Base-by-base conservation (phyloP, 1,140 invertebrate species). In the Amyelois transitella region DNA sequence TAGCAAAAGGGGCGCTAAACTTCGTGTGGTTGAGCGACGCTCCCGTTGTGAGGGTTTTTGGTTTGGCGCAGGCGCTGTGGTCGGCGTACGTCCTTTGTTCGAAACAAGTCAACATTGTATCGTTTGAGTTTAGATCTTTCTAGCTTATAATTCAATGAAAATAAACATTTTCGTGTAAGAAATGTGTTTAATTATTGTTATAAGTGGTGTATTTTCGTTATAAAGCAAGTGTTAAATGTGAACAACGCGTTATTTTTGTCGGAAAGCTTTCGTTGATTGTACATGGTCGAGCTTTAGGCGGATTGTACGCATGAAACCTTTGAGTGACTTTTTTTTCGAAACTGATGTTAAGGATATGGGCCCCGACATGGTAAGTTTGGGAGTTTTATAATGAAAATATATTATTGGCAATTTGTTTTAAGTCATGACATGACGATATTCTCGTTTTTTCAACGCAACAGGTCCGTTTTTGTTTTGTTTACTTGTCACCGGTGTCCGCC, bases 281-380 rank as follows among this genome's bases (percentile, higher is more conserved):
- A 77, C 69, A 79, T 81, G 79, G 80, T 58, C 62, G 75, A 81
- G 80, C 78, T 85, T 84, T 80, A 75, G 75, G 79, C 76, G 75
- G 70, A 78, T 78, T 77, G 81, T 91, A 91, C 91, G 91, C 81
- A 91, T 92, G 91, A 92, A 91, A 91, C 91, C 91, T 87, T 91
- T 92, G 90, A 90, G 91, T 90, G 91, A 91, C 80, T 90, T 92
- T 81, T 92, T 92, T 89, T 91, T 91, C 79, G 89, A 91, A 83
- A 88, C 90, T 85, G 91, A 93, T 89, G 93, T 93, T 91, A 93
- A 92, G 83, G 92, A 93, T 89, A 92, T 93, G 90, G 92, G 92
- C 89, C 91, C 92, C 81, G 92, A 93, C 88, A 93, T 93, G 92
- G 92, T 93, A 89, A 89, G 85, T 88, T 77, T 74, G 57, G 53